Evolutionary conservation across 2,888 invertebrate species (phyloP).

Genomic region (Heterodera filipjevi): DNA sequence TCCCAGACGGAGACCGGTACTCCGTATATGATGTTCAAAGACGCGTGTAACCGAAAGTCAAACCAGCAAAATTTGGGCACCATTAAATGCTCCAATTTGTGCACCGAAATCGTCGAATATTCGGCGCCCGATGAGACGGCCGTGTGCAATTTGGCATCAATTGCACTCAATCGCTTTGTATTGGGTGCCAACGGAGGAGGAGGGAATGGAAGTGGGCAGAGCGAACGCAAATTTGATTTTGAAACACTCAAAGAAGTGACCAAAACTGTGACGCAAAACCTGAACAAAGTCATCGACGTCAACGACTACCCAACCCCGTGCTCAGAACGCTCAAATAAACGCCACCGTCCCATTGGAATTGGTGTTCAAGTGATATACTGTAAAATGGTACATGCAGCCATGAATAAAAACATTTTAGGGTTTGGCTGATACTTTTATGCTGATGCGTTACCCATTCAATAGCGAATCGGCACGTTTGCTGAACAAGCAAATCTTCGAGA

Average conservation of each 20-base stretch:
- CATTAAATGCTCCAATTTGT: constrained; percentile 94
- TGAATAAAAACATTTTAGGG: constrained; percentile 81
- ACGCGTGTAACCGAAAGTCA: constrained; percentile 92
- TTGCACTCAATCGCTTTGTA: constrained; percentile 93
- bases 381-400: not conserved
- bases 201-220: not conserved
- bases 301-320: constrained; percentile 93
- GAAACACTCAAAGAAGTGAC: constrained; percentile 75
- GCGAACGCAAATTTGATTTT: constrained; percentile 76
- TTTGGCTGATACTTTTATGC: constrained; percentile 90
- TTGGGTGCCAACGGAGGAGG: constrained; percentile 73
- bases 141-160: constrained; percentile 95
- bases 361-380: constrained; percentile 77
- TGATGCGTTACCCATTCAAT: constrained; percentile 90
- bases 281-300: constrained; percentile 94
- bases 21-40: constrained; percentile 81
- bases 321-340: constrained; percentile 78
- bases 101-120: constrained; percentile 96
- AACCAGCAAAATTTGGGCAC: constrained; percentile 98
- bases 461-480: constrained; percentile 81
- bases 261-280: constrained; percentile 79
- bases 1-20: constrained; percentile 87
- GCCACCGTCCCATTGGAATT: constrained; percentile 77
- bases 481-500: constrained; percentile 95
- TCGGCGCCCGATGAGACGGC: constrained; percentile 73